These are phyloP conservation scores for Nycteola revayana DNA, from an alignment of 2,888 invertebrate species.

Conservation along the genomic window DNA sequence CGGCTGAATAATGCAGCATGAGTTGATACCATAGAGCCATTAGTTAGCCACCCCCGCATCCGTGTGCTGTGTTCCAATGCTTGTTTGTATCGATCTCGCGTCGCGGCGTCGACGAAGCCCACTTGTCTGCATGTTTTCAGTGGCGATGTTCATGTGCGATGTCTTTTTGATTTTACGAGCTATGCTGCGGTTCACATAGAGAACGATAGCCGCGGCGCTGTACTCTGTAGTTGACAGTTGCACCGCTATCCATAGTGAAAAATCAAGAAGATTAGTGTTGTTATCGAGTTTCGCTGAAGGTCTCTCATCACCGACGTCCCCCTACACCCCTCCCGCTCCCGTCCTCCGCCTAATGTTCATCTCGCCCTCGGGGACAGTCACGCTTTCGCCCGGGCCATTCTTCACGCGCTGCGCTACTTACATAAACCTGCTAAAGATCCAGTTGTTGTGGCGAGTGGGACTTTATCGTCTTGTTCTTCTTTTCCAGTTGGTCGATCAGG, in stretches of 20 bases:
- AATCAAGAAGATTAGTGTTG: constrained; percentile 66
- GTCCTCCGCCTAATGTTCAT: constrained; percentile 47
- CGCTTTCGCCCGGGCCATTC: constrained; percentile 75
- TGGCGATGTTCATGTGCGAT: constrained; percentile 72
- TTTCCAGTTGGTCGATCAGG: constrained; percentile 83
- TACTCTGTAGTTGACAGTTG: constrained; percentile 45
- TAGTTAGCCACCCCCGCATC: constrained; percentile 69
- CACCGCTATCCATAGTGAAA: constrained; percentile 75
- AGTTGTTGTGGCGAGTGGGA: constrained; percentile 73
- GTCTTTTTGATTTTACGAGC: constrained; percentile 75
- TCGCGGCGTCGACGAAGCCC: constrained; percentile 50
- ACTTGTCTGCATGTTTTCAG: constrained; percentile 71
- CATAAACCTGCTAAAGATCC: constrained; percentile 65
- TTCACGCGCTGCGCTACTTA: constrained; percentile 78
- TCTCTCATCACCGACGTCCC: constrained; percentile 69
- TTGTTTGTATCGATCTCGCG: constrained; percentile 48
- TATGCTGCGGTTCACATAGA: constrained; percentile 58
- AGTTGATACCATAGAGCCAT: constrained; percentile 56
- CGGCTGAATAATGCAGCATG: constrained; percentile 61
- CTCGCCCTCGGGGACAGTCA: constrained; percentile 69
- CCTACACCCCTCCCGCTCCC: constrained; percentile 34
- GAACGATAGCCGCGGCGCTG: constrained; percentile 42
- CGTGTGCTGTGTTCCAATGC: constrained; percentile 70
- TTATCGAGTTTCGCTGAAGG: constrained; percentile 77
- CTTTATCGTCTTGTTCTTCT: constrained; percentile 80